phyloP scores from a whole-genome alignment of 2,113 vertebrate genomes.

The Trichechus manatus region DNA sequence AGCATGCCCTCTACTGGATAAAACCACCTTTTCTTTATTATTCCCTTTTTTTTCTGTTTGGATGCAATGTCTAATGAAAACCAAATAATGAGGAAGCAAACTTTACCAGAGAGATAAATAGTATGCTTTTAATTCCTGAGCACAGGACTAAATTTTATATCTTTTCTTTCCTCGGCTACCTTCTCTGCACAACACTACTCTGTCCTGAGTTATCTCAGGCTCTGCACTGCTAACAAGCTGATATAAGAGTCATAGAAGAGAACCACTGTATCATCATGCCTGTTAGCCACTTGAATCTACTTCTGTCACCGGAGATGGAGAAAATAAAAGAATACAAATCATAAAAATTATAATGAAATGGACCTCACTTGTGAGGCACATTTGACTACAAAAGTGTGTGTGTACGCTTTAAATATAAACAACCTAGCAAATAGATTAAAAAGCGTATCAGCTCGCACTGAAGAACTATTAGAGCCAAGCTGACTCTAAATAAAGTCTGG shows the following conservation, averaged over 20 bases:
- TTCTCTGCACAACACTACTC: background rate
- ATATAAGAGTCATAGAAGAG: background rate
- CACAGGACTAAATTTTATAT: background rate
- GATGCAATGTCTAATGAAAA: background rate
- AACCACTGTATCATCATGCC: background rate
- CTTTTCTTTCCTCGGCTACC: background rate
- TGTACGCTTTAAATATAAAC: background rate
- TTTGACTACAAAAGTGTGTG: background rate
- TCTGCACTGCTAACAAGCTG: background rate
- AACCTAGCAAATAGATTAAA: background rate
- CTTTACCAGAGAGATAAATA: background rate
- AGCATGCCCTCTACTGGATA: slow-evolving; percentile 45
- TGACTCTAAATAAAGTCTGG: background rate
- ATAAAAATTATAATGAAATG: background rate
- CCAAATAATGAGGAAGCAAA: background rate
- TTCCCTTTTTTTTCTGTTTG: background rate
- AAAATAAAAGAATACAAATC: background rate
- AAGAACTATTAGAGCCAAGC: background rate
- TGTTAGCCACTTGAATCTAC: background rate
- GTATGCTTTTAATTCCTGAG: background rate
- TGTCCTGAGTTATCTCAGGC: background rate
- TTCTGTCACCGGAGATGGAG: background rate
- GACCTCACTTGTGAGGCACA: background rate
- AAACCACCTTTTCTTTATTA: slow-evolving; percentile 11
- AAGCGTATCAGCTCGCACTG: background rate